Conservation (phyloP, 2,113 vertebrate genomes). For the Heteronetta atricapilla region DNA sequence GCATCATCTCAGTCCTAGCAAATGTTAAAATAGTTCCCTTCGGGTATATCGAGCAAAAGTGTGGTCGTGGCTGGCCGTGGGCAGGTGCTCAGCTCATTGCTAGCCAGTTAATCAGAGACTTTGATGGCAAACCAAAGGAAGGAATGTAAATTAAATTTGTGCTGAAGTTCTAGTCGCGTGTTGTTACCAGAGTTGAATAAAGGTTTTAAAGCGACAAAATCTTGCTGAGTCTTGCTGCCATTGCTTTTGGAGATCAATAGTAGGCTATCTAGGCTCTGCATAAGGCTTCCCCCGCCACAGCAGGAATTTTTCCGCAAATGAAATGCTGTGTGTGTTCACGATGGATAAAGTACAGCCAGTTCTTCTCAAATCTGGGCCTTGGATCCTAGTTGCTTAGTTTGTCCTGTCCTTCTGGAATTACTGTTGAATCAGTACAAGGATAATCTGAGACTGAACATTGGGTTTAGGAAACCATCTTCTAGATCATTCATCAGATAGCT, state of each 20-base stretch:
- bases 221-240: background rate
- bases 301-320: background rate
- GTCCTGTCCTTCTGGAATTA: background rate
- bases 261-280: background rate
- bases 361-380: background rate
- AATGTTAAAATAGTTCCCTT: background rate
- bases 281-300: background rate
- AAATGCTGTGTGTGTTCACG: background rate
- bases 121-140: background rate
- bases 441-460: background rate
- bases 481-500: background rate
- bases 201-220: background rate
- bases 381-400: background rate
- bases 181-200: background rate
- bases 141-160: background rate
- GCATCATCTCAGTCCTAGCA: background rate
- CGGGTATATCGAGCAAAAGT: background rate
- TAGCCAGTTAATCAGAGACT: background rate
- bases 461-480: background rate
- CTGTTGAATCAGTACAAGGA: background rate
- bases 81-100: background rate
- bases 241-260: background rate
- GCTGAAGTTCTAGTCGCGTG: background rate
- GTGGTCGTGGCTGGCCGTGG: background rate
- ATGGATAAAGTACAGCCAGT: background rate